Conservation (phyloP, 2,113 vertebrate genomes). For the Ptychochromis oligacanthus region DNA sequence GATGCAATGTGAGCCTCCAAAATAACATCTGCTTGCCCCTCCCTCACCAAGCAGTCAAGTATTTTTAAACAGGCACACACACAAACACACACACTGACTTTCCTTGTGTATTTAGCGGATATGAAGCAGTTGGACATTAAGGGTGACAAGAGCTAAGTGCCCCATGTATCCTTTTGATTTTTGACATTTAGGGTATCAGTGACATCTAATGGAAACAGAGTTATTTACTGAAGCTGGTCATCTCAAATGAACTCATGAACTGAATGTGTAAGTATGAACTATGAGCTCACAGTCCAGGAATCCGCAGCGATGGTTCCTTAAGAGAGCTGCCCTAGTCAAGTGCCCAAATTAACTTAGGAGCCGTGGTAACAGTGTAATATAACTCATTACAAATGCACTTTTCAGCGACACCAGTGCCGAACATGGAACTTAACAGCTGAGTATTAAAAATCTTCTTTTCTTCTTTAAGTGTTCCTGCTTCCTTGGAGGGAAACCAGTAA, state of each 20-base stretch:
- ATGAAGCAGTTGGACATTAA: not conserved
- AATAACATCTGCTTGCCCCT: conserved; percentile 75
- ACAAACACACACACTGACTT: not conserved
- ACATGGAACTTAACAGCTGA: not conserved
- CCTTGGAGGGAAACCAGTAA: conserved; percentile 23
- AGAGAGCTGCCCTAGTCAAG: conserved; percentile 63
- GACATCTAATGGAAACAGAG: not conserved
- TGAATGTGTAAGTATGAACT: conserved; percentile 62
- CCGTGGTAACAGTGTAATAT: conserved; percentile 61
- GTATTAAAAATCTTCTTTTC: conserved; percentile 1
- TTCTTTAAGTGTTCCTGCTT: conserved; percentile 2
- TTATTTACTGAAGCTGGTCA: conserved; percentile 25
- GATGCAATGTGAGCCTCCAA: conserved; percentile 61
- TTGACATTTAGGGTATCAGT: not conserved
- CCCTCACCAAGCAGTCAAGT: conserved; percentile 58
- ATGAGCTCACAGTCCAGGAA: conserved; percentile 74
- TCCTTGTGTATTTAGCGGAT: not conserved
- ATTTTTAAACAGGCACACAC: conserved; percentile 62
- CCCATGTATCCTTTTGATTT: not conserved
- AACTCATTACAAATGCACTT: conserved; percentile 11
- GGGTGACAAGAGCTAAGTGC: not conserved
- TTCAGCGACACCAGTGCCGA: not conserved
- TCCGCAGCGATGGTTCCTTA: conserved; percentile 57
- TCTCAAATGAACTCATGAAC: conserved; percentile 48
- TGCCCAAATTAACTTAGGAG: conserved; percentile 66